Evolutionary conservation across 2,888 invertebrate species (phyloP), one percentile per base, ranked within the genome.

Genomic region (Eristalinus aeneus): DNA sequence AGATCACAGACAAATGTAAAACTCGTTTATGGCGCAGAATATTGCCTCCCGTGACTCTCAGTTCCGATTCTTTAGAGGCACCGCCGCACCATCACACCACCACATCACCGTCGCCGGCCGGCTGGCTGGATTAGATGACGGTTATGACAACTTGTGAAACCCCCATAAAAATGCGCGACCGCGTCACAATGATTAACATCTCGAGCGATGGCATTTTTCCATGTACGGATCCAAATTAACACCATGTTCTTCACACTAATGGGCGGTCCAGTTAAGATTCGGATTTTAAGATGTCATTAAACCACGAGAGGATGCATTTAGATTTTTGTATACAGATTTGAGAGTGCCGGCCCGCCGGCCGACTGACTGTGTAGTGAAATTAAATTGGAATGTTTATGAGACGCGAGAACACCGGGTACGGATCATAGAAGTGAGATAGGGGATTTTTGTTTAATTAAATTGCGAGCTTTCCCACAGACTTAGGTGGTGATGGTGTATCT

Each of bases 231-330:
- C 54, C 86, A 86, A 86, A 86, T 86, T 86, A 86, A 86, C 86
- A 86, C 86, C 82, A 86, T 86, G 86, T 86, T 86, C 71, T 86
- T 86, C 86, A 86, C 86, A 86, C 86, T 86, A 86, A 86, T 86
- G 82, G 86, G 81, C 82, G 82, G 77, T 85, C 85, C 85, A 85
- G 85, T 85, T 85, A 75, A 81, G 81, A 73, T 86, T 86, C 69
- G 56, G 69, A 63, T 77, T 82, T 82, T 81, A 82, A 71, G 82
- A 86, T 86, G 86, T 82, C 86, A 86, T 86, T 86, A 82, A 86
- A 86, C 74, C 61, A 61, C 65, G 69, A 81, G 81, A 65, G 74
- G 81, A 82, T 86, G 86, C 82, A 82, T 82, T 82, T 86, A 86
- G 86, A 85, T 85, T 85, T 65, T 56, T 36, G 46, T 74, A 74